phyloP scores from a whole-genome alignment of 2,888 invertebrate species.

The Xestia xanthographa region DNA sequence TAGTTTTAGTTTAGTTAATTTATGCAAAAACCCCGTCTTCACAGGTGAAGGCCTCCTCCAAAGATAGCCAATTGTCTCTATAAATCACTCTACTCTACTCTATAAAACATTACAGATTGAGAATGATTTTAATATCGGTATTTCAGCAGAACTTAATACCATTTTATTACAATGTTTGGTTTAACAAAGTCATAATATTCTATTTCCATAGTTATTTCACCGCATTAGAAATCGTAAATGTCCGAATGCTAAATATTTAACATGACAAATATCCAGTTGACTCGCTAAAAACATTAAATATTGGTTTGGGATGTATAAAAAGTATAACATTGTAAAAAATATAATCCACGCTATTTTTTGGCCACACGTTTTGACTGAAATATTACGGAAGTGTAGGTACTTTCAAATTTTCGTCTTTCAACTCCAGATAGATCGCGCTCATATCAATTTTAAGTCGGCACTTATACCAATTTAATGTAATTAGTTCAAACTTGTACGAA shows the following conservation, averaged over 20 bases:
- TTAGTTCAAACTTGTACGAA: neutral
- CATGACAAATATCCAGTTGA: constrained; percentile 19
- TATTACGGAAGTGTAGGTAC: neutral
- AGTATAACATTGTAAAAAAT: neutral
- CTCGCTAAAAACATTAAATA: neutral
- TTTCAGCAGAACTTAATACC: constrained; percentile 9
- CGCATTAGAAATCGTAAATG: constrained; percentile 42
- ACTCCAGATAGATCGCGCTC: neutral
- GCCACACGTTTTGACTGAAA: neutral
- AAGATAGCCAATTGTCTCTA: too few species aligned
- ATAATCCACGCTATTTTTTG: neutral
- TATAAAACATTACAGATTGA: constrained; percentile 9
- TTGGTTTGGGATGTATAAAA: neutral
- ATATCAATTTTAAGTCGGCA: neutral
- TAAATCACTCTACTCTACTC: too few species aligned
- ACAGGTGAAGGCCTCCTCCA: too few species aligned
- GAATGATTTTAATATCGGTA: constrained; percentile 1
- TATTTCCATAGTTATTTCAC: constrained; percentile 33
- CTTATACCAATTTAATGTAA: neutral
- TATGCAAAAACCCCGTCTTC: too few species aligned
- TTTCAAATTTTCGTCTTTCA: constrained; percentile 1
- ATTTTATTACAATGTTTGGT: constrained; percentile 34
- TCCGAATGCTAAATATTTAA: constrained; percentile 29
- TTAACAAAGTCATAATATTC: constrained; percentile 25
- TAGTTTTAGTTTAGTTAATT: too few species aligned